Evolutionary conservation across 2,888 invertebrate species (phyloP).

Genomic region (Aromia moschata): DNA sequence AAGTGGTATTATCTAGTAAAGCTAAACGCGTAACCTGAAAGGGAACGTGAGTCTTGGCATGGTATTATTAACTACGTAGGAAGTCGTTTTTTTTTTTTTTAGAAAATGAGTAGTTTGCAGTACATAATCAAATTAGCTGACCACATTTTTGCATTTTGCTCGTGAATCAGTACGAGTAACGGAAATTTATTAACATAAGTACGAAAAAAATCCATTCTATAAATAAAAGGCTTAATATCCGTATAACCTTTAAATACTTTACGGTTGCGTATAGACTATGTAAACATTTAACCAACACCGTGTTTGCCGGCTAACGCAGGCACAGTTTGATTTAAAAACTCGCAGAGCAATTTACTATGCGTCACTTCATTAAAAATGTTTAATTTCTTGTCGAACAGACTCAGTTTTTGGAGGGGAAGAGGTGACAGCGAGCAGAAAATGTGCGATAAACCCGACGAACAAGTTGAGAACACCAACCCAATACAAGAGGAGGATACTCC

Average conservation of each 20-base stretch:
- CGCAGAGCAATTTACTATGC: not conserved
- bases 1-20: no score
- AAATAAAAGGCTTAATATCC: not conserved
- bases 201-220: no score
- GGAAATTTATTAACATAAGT: no score
- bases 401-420: not conserved
- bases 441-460: not conserved
- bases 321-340: not conserved
- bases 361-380: not conserved
- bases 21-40: no score
- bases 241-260: not conserved
- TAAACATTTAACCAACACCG: not conserved
- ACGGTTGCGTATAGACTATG: not conserved
- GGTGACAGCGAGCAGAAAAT: not conserved
- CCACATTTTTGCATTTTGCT: no score
- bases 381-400: slow-evolving; percentile 1
- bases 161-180: no score
- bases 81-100: no score
- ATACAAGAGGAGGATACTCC: not conserved
- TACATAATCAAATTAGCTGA: no score
- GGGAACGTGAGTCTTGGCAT: no score
- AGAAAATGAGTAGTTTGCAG: no score
- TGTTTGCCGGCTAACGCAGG: no score
- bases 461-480: not conserved
- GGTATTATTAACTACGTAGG: no score